phyloP scores from a whole-genome alignment of 2,888 invertebrate species.

The Dynastes hyllus region DNA sequence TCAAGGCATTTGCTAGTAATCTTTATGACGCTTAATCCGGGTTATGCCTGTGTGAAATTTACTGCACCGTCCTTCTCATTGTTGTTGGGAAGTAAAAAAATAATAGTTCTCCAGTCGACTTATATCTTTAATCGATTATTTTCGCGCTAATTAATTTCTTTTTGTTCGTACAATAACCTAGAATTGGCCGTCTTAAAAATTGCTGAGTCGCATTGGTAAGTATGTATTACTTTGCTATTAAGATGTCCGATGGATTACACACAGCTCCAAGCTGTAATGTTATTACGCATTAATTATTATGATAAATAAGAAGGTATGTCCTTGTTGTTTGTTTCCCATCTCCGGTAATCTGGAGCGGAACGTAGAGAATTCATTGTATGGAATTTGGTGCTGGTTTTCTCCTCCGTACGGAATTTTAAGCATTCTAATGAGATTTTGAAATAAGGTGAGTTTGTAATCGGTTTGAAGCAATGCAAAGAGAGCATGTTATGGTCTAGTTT shows the following conservation, averaged over 20 bases:
- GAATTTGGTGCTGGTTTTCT: slow-evolving; percentile 12
- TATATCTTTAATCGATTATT: slow-evolving; percentile 26
- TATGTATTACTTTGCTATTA: background rate
- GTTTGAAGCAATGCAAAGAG: too few relatives aligned
- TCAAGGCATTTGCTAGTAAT: background rate
- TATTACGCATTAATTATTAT: slow-evolving; percentile 22
- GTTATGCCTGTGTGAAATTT: slow-evolving; percentile 27
- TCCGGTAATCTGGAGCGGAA: slow-evolving; percentile 5
- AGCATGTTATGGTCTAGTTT: too few relatives aligned
- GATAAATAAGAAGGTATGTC: background rate
- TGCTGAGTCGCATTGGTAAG: background rate
- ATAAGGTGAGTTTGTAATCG: background rate
- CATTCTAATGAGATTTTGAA: too few relatives aligned
- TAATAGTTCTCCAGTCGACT: slow-evolving; percentile 10
- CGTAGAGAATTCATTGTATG: background rate
- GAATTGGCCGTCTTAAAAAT: background rate
- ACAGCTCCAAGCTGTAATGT: background rate
- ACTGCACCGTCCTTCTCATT: slow-evolving; percentile 5
- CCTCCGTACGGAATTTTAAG: slow-evolving; percentile 9
- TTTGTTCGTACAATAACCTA: background rate
- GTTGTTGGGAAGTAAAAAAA: slow-evolving; percentile 21
- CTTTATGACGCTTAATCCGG: slow-evolving; percentile 4
- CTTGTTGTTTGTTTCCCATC: background rate
- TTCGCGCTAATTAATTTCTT: slow-evolving; percentile 22
- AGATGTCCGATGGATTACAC: slow-evolving; percentile 5